Conservation (phyloP, 2,797 vertebrate species). For the Lates japonicus region DNA sequence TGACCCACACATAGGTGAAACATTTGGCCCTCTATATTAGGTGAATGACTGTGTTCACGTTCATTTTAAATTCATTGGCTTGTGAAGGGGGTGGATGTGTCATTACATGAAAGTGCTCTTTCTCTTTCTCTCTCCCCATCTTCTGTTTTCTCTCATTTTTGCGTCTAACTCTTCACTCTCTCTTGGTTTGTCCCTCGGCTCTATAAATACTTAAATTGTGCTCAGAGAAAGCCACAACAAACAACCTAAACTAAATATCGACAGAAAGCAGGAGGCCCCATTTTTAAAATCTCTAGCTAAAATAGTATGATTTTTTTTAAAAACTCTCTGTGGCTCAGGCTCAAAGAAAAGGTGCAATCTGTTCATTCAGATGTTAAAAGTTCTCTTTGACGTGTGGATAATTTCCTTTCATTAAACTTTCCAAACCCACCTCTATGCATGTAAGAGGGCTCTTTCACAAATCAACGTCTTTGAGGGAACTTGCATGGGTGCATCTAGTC, state of each 20-base stretch:
- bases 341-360: slow-evolving; percentile 16
- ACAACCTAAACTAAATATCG: background rate
- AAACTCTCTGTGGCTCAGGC: background rate
- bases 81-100: slow-evolving; percentile 12
- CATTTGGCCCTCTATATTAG: slow-evolving; percentile 2
- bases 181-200: background rate
- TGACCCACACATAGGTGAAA: slow-evolving; percentile 21
- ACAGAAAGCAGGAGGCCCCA: background rate
- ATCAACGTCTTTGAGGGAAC: slow-evolving; percentile 32
- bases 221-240: slow-evolving; percentile 18
- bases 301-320: background rate
- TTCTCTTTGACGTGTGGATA: slow-evolving; percentile 18
- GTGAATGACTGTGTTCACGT: background rate
- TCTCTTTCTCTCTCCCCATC: background rate
- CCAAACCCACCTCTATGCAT: background rate
- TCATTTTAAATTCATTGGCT: slow-evolving; percentile 43
- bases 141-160: slow-evolving; percentile 17
- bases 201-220: slow-evolving; percentile 25
- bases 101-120: slow-evolving; percentile 25
- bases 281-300: background rate
- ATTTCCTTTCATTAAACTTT: slow-evolving; percentile 35
- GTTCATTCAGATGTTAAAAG: background rate
- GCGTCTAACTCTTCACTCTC: slow-evolving; percentile 4
- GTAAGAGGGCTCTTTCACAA: slow-evolving; percentile 23
- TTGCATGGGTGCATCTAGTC: slow-evolving; percentile 14